A percentile compares a stretch with the other conserved stretches of the same genome.
Evolutionary conservation across 1,140 invertebrate genomes (phyloP).

Genomic region (Contarinia nasturtii): DNA sequence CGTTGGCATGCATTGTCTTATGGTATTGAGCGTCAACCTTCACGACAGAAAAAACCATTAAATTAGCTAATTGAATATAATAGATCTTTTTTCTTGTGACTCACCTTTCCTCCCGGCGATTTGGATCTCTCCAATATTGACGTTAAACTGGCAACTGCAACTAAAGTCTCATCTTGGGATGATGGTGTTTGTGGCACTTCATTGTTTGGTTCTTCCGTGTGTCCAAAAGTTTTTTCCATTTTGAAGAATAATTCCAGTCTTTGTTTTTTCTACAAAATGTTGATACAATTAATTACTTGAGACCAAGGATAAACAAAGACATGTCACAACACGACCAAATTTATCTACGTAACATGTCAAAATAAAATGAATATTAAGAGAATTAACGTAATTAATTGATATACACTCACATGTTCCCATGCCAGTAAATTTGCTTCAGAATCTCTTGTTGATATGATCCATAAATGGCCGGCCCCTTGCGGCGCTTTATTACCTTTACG

Average conservation of each 20-base stretch:
- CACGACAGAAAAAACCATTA: no score
- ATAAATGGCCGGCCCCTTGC: conserved; percentile 68
- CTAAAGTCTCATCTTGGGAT: conserved; percentile 1
- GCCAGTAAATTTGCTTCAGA: conserved; percentile 22
- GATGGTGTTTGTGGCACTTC: conserved; percentile 11
- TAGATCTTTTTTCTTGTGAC: no score
- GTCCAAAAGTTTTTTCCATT: conserved; percentile 14
- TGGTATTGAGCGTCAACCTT: neutral
- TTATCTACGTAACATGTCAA: no score
- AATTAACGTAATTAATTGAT: neutral
- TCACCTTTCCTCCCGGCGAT: no score
- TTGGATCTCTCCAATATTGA: no score
- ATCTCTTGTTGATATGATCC: conserved; percentile 52
- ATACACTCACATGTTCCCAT: conserved; percentile 22
- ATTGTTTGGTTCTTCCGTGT: conserved; percentile 9
- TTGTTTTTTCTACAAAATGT: conserved; percentile 18
- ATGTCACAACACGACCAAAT: no score
- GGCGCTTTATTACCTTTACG: conserved; percentile 65
- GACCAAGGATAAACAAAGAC: no score
- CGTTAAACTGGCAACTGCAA: neutral
- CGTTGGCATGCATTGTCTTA: neutral
- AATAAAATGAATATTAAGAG: neutral
- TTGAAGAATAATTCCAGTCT: conserved; percentile 23
- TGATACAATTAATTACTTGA: no score
- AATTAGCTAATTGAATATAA: no score